phyloP scores from a whole-genome alignment of 2,113 vertebrate genomes.

The Heptranchias perlo region DNA sequence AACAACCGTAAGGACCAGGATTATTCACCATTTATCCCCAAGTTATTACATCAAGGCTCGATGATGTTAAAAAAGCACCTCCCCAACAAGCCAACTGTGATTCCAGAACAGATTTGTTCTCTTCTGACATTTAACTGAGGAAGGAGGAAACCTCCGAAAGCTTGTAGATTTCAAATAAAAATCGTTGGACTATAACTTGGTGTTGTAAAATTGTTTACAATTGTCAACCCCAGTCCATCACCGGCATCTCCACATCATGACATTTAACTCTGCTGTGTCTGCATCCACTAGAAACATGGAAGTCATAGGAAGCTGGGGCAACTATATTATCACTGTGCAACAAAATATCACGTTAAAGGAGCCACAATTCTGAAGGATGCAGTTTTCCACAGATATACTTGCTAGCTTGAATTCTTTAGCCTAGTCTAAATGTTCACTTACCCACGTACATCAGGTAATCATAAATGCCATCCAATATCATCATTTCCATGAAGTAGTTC shows the following conservation, averaged over 20 bases:
- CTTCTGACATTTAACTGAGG: too few relatives aligned
- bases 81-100: not conserved
- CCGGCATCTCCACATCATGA: too few relatives aligned
- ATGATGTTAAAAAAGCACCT: not conserved
- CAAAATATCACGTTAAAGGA: not conserved
- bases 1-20: not conserved
- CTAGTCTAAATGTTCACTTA: constrained; percentile 54
- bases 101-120: not conserved
- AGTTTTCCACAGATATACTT: not conserved
- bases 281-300: not conserved
- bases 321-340: not conserved
- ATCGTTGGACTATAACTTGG: too few relatives aligned
- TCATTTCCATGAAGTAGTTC: constrained; percentile 73
- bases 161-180: too few relatives aligned
- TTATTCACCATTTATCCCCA: not conserved
- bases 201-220: too few relatives aligned
- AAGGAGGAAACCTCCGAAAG: too few relatives aligned
- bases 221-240: too few relatives aligned
- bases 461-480: constrained; percentile 77
- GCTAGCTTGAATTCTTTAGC: not conserved
- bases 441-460: constrained; percentile 89
- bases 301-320: not conserved
- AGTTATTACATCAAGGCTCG: not conserved
- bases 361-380: not conserved
- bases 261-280: not conserved